phyloP scores from a whole-genome alignment of 2,888 invertebrate species.

The Synergus laeviventris region DNA sequence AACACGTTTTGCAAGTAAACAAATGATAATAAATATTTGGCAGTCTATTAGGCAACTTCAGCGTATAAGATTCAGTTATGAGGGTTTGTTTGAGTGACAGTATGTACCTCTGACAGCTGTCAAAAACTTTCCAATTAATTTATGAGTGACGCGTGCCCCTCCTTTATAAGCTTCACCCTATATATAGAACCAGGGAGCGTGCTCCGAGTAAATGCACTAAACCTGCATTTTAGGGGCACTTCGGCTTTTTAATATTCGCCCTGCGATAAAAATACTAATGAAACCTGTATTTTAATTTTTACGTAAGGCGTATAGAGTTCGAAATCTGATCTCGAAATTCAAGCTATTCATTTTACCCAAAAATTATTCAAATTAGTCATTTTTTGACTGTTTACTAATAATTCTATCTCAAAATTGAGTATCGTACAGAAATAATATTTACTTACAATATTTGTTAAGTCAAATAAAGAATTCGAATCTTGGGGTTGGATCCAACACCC shows the following conservation, averaged over 20 bases:
- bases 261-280: too few species aligned
- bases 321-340: too few species aligned
- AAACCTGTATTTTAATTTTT: too few species aligned
- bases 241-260: slow-evolving; percentile 2
- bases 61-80: slow-evolving; percentile 6
- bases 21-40: not conserved
- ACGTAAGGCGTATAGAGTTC: too few species aligned
- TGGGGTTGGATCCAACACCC: too few species aligned
- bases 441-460: too few species aligned
- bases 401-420: too few species aligned
- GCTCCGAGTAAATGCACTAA: slow-evolving; percentile 42
- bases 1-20: not conserved
- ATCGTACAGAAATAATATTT: too few species aligned
- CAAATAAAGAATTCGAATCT: too few species aligned
- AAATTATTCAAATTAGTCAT: too few species aligned
- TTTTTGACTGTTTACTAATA: too few species aligned
- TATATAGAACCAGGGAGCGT: slow-evolving; percentile 53
- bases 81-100: slow-evolving; percentile 26
- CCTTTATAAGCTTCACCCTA: slow-evolving; percentile 61
- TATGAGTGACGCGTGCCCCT: slow-evolving; percentile 70
- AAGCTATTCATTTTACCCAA: too few species aligned
- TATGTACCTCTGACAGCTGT: slow-evolving; percentile 42
- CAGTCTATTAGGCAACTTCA: slow-evolving; percentile 15
- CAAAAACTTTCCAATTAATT: slow-evolving; percentile 68
- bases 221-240: slow-evolving; percentile 46